Conservation (phyloP, 2,888 invertebrate genomes). For the Agrilus biguttatus region DNA sequence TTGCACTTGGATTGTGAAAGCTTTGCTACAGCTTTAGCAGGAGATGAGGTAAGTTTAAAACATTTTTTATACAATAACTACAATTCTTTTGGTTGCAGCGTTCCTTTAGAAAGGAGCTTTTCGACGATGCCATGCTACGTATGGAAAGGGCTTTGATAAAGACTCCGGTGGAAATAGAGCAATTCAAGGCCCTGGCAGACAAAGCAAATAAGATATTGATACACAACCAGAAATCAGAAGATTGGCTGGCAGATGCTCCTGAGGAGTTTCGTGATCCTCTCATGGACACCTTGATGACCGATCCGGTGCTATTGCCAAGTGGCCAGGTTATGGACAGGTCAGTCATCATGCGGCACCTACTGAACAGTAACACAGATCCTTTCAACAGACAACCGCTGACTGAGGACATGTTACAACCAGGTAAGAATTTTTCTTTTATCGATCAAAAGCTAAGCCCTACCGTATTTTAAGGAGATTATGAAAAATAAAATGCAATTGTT, state of each 20-base stretch:
- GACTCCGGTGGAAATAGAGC: conserved; percentile 69
- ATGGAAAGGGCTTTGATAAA: conserved; percentile 75
- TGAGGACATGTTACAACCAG: conserved; percentile 84
- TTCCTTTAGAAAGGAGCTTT: conserved; percentile 85
- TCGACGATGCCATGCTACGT: conserved; percentile 76
- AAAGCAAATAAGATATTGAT: conserved; percentile 67
- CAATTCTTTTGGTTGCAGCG: conserved; percentile 41
- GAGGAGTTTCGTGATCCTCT: conserved; percentile 94
- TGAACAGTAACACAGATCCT: conserved; percentile 95
- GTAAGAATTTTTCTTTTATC: conserved; percentile 33
- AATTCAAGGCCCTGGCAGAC: conserved; percentile 63
- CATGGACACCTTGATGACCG: conserved; percentile 95
- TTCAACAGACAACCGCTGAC: conserved; percentile 92
- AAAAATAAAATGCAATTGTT: neutral
- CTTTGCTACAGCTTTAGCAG: conserved; percentile 84
- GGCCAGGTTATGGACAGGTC: conserved; percentile 85
- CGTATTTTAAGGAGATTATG: neutral
- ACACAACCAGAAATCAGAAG: conserved; percentile 73
- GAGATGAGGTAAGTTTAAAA: conserved; percentile 65
- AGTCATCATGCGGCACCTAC: conserved; percentile 81
- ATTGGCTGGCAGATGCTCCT: conserved; percentile 89
- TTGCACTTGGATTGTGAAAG: conserved; percentile 85
- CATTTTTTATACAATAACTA: neutral
- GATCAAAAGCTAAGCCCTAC: neutral
- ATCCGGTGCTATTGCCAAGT: conserved; percentile 85